These are phyloP conservation scores for Centropyge bicolor DNA, from an alignment of 2,797 vertebrate genomes.

Conservation along the genomic window DNA sequence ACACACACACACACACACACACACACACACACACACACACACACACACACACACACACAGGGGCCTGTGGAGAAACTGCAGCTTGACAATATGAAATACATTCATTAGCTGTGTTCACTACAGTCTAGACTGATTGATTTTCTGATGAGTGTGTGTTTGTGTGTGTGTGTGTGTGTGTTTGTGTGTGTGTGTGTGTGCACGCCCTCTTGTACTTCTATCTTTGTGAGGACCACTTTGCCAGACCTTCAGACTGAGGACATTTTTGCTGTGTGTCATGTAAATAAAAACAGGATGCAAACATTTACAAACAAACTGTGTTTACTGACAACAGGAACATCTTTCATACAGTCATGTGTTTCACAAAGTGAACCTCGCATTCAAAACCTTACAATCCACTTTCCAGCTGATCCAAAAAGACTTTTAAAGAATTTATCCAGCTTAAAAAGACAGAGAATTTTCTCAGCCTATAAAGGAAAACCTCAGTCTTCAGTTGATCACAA, in stretches of 20 bases:
- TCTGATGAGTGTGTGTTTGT: slow-evolving; percentile 2
- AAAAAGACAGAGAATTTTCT: too few relatives aligned
- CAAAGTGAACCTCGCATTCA: too few relatives aligned
- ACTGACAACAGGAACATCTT: too few relatives aligned
- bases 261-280: neutral
- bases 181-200: neutral
- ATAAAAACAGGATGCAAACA: too few relatives aligned
- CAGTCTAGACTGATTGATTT: slow-evolving; percentile 50
- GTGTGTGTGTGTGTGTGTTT: slow-evolving; percentile 2
- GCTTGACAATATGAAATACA: slow-evolving; percentile 38
- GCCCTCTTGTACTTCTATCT: neutral
- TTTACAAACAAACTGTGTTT: too few relatives aligned
- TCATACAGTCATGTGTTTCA: too few relatives aligned
- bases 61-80: slow-evolving; percentile 24
- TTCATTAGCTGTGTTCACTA: slow-evolving; percentile 38
- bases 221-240: neutral
- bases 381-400: too few relatives aligned
- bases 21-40: slow-evolving; percentile 1
- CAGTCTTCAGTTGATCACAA: too few relatives aligned
- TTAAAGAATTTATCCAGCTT: too few relatives aligned
- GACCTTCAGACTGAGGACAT: neutral
- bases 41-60: neutral
- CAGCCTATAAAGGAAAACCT: too few relatives aligned
- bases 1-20: slow-evolving; percentile 2
- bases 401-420: too few relatives aligned